Conservation (phyloP, 2,888 invertebrate genomes). For the Mechanitis mazaeus region DNA sequence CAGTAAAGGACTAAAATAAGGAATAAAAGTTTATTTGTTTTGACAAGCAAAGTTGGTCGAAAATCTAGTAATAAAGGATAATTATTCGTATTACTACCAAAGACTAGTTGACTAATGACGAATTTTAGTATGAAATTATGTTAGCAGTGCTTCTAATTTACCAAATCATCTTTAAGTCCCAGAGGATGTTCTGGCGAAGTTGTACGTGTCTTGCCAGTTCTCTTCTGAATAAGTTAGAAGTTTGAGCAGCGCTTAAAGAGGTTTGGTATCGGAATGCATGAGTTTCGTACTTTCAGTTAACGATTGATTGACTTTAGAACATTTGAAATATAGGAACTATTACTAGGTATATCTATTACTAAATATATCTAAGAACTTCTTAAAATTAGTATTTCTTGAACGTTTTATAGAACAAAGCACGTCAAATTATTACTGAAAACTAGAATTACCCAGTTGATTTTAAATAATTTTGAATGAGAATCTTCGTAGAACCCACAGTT, state of each 20-base stretch:
- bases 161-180: slow-evolving; percentile 32
- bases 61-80: too few species aligned
- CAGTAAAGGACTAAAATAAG: too few species aligned
- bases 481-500: too few species aligned
- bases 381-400: too few species aligned
- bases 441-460: too few species aligned
- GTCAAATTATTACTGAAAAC: too few species aligned
- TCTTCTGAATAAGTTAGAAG: slow-evolving; percentile 35
- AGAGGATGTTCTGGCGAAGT: slow-evolving; percentile 33
- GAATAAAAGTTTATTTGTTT: too few species aligned
- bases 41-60: too few species aligned
- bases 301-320: slow-evolving; percentile 18
- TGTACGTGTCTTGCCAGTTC: slow-evolving; percentile 33
- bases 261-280: slow-evolving; percentile 24
- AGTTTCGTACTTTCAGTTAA: slow-evolving; percentile 14
- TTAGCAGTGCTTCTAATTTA: slow-evolving; percentile 31
- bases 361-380: not conserved
- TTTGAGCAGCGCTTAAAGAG: slow-evolving; percentile 26
- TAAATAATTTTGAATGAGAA: too few species aligned
- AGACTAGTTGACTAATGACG: not conserved
- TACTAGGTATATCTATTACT: not conserved
- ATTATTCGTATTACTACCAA: not conserved
- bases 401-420: too few species aligned
- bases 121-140: slow-evolving; percentile 1
- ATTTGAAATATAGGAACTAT: slow-evolving; percentile 7